Evolutionary conservation across 2,797 vertebrate species (phyloP).

Genomic region (Thunnus albacares): DNA sequence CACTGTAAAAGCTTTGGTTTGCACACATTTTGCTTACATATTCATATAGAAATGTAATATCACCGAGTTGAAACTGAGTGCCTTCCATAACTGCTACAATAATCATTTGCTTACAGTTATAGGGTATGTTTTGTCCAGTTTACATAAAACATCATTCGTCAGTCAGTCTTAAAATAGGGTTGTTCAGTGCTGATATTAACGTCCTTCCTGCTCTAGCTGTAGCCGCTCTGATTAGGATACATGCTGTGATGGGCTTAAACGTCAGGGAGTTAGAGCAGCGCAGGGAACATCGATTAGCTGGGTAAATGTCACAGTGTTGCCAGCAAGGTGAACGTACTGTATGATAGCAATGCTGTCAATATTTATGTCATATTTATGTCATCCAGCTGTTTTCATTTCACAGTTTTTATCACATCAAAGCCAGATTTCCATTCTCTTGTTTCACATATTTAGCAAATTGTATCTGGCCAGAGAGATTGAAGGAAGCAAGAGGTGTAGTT

Average conservation of each 20-base stretch:
- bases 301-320: slow-evolving; percentile 50
- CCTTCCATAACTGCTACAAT: not conserved
- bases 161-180: slow-evolving; percentile 9
- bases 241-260: slow-evolving; percentile 33
- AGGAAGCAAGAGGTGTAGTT: not conserved
- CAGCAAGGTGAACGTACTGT: slow-evolving; percentile 15
- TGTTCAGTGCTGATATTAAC: slow-evolving; percentile 2
- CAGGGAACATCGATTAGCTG: slow-evolving; percentile 43
- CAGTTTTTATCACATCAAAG: not conserved
- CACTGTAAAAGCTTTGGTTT: not conserved
- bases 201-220: slow-evolving; percentile 26
- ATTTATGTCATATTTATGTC: not conserved
- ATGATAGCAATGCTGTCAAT: not conserved
- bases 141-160: slow-evolving; percentile 18
- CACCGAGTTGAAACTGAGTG: not conserved
- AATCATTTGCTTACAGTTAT: not conserved
- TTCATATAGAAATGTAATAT: not conserved
- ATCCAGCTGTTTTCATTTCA: not conserved
- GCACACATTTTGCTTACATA: not conserved
- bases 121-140: not conserved
- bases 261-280: slow-evolving; percentile 20
- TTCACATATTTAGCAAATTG: not conserved
- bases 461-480: not conserved
- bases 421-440: not conserved
- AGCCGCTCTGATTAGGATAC: slow-evolving; percentile 48